phyloP scores from a whole-genome alignment of 2,888 invertebrate genomes.

The Tholera decimalis region DNA sequence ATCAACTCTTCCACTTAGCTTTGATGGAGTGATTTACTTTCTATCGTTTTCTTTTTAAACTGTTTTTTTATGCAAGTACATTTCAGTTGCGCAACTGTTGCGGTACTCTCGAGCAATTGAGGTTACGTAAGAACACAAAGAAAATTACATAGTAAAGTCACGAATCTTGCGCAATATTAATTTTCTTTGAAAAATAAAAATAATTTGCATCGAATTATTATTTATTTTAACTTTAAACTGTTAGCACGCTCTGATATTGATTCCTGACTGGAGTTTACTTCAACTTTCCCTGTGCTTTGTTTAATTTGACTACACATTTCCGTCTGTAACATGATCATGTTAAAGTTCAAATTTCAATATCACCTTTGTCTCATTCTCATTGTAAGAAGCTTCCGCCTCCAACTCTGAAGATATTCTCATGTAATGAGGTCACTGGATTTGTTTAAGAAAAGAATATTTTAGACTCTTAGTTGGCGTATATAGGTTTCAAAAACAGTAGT shows the following conservation, averaged over 20 bases:
- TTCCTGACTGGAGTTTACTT: constrained; percentile 45
- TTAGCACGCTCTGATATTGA: constrained; percentile 28
- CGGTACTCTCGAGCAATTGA: constrained; percentile 35
- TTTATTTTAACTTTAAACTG: constrained; percentile 7
- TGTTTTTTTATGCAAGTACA: constrained; percentile 29
- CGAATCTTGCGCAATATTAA: constrained; percentile 50
- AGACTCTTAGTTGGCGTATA: constrained; percentile 7
- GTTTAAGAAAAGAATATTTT: constrained; percentile 43
- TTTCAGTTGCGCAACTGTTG: constrained; percentile 52
- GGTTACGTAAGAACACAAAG: constrained; percentile 49
- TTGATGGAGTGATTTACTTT: constrained; percentile 34
- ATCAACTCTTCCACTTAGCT: constrained; percentile 15
- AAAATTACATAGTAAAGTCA: constrained; percentile 53
- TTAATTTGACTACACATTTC: constrained; percentile 10
- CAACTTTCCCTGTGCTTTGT: constrained; percentile 35
- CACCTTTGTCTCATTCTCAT: constrained; percentile 30
- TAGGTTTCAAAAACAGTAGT: background rate
- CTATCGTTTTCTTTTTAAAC: constrained; percentile 26
- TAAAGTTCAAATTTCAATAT: constrained; percentile 51
- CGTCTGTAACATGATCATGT: background rate
- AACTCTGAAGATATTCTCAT: constrained; percentile 60
- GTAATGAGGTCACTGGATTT: constrained; percentile 64
- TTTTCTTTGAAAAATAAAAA: constrained; percentile 31
- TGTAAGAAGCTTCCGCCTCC: constrained; percentile 62
- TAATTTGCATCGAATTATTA: background rate